phyloP scores from a whole-genome alignment of 2,797 vertebrate genomes.

The Bovichtus variegatus region DNA sequence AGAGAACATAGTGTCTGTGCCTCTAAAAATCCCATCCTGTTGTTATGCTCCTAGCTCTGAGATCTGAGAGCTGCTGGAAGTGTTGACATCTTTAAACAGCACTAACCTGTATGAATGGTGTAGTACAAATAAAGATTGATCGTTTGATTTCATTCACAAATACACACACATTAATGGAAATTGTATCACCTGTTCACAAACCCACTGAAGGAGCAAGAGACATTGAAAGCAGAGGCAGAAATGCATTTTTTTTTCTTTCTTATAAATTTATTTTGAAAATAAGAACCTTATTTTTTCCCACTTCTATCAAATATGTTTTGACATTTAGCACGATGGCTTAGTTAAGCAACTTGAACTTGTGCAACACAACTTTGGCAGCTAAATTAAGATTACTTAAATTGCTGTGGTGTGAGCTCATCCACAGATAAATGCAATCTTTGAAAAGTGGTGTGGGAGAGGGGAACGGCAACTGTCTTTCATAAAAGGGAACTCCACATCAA shows the following conservation, averaged over 20 bases:
- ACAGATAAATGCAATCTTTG: background rate
- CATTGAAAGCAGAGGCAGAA: background rate
- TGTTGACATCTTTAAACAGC: no score
- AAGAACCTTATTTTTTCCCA: background rate
- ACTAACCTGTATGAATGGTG: no score
- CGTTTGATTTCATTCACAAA: no score
- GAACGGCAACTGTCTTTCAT: background rate
- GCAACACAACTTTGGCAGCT: constrained; percentile 3
- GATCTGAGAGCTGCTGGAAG: no score
- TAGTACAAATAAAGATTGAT: no score
- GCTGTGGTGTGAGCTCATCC: background rate
- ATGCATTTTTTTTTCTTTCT: background rate
- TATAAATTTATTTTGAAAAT: background rate
- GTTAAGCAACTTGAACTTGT: constrained; percentile 21
- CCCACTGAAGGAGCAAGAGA: background rate
- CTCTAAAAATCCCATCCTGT: no score
- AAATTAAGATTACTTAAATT: background rate
- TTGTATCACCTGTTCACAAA: background rate
- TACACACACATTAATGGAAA: no score
- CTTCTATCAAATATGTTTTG: background rate
- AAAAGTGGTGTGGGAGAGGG: background rate
- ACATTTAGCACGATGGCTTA: background rate
- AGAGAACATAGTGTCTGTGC: background rate
- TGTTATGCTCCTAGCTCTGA: no score
- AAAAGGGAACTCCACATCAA: background rate